phyloP scores from a whole-genome alignment of 2,888 invertebrate genomes.

The Dascillus cervinus region DNA sequence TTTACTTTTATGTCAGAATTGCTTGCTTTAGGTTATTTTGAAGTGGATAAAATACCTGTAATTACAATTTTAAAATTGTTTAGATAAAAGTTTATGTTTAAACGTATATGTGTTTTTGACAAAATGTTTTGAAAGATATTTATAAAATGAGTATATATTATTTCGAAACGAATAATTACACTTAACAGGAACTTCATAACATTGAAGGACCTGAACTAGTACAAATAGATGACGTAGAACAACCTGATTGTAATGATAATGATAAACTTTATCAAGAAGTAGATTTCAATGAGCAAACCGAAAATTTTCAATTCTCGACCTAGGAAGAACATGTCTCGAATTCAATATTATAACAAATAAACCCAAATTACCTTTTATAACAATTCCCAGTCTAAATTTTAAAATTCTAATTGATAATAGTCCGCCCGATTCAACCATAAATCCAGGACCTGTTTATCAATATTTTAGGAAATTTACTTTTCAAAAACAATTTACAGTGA shows the following conservation, averaged over 20 bases:
- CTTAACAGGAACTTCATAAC: conserved; percentile 10
- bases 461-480: conserved; percentile 9
- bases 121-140: too few relatives aligned
- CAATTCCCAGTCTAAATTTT: conserved; percentile 6
- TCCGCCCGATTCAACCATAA: conserved; percentile 12
- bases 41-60: too few relatives aligned
- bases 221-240: neutral
- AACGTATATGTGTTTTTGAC: too few relatives aligned
- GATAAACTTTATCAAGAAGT: conserved; percentile 1
- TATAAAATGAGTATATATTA: too few relatives aligned
- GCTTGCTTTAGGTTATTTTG: too few relatives aligned
- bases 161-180: too few relatives aligned
- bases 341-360: conserved; percentile 8
- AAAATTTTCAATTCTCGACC: too few relatives aligned
- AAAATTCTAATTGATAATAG: conserved; percentile 12
- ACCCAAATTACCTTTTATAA: conserved; percentile 12
- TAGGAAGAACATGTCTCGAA: conserved; percentile 8
- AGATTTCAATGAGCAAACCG: conserved; percentile 1
- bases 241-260: conserved; percentile 1
- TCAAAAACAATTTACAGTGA: conserved; percentile 9
- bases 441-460: conserved; percentile 6
- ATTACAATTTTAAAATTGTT: too few relatives aligned
- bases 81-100: too few relatives aligned
- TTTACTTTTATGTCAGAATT: too few relatives aligned
- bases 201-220: conserved; percentile 4